These are phyloP conservation scores for Eupithecia subumbrata DNA, from an alignment of 2,888 invertebrate species.

Conservation along the genomic window DNA sequence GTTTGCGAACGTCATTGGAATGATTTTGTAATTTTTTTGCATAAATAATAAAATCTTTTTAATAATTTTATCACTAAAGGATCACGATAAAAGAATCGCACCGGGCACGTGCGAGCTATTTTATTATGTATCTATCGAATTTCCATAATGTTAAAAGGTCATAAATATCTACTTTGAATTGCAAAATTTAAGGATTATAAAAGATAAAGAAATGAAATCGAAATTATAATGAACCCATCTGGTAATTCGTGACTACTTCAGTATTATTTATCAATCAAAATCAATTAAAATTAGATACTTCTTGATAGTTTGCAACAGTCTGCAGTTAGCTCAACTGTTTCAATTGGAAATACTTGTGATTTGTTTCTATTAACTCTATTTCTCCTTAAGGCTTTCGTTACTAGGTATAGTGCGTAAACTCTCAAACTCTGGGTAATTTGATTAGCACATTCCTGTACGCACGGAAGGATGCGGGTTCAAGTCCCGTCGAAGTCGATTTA, in stretches of 20 bases:
- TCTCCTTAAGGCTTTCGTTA: too few species aligned
- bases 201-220: slow-evolving; percentile 6
- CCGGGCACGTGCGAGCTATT: not conserved
- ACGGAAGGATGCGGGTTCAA: too few species aligned
- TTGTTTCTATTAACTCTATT: too few species aligned
- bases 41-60: too few species aligned
- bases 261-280: not conserved
- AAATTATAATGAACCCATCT: not conserved
- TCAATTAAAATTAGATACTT: not conserved
- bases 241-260: not conserved
- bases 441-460: too few species aligned
- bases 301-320: not conserved
- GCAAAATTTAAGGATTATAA: slow-evolving; percentile 33
- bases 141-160: slow-evolving; percentile 8
- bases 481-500: too few species aligned
- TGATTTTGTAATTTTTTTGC: not conserved
- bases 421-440: too few species aligned
- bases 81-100: not conserved
- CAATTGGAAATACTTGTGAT: not conserved
- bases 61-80: not conserved
- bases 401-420: too few species aligned
- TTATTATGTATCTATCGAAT: not conserved
- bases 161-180: slow-evolving; percentile 41
- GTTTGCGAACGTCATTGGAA: not conserved
- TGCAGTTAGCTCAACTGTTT: not conserved